These are phyloP conservation scores for Podotricha telesiphe DNA, from an alignment of 2,888 invertebrate species.

Conservation along the genomic window DNA sequence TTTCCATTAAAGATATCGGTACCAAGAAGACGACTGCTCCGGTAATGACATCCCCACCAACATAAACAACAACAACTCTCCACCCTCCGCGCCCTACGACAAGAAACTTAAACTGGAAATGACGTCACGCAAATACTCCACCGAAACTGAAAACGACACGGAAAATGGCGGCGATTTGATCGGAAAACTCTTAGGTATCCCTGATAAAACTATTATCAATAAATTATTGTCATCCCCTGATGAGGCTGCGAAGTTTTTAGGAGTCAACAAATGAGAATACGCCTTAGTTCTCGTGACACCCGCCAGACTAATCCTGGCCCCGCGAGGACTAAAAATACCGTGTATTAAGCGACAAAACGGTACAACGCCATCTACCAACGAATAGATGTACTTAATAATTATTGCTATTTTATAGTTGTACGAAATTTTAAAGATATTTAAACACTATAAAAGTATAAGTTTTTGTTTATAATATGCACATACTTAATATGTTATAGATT, in stretches of 20 bases:
- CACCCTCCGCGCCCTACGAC: conserved; percentile 81
- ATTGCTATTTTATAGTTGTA: conserved; percentile 7
- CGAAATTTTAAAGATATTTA: not conserved
- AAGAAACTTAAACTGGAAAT: conserved; percentile 80
- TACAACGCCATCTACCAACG: conserved; percentile 52
- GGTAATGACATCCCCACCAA: conserved; percentile 77
- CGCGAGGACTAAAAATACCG: conserved; percentile 75
- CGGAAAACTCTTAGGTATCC: conserved; percentile 94
- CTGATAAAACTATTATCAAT: conserved; percentile 93
- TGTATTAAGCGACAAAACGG: conserved; percentile 51
- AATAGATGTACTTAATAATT: conserved; percentile 50
- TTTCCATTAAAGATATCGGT: conserved; percentile 62
- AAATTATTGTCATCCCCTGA: conserved; percentile 91
- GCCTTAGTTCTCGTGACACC: conserved; percentile 80
- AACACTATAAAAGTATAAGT: not conserved
- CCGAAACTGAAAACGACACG: conserved; percentile 78
- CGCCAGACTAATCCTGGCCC: conserved; percentile 74
- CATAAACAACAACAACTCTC: conserved; percentile 82
- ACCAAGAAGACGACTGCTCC: conserved; percentile 75
- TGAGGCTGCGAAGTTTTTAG: conserved; percentile 93
- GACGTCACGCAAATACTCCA: conserved; percentile 78
- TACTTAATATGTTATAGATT: conserved; percentile 4
- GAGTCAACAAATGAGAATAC: conserved; percentile 89
- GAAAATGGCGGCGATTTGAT: conserved; percentile 90
- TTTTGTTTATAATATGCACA: conserved; percentile 4